A percentile compares a stretch with the other conserved stretches of the same genome.
Evolutionary conservation across 2,888 invertebrate species (phyloP).

Genomic region (Stenoptilia bipunctidactyla): DNA sequence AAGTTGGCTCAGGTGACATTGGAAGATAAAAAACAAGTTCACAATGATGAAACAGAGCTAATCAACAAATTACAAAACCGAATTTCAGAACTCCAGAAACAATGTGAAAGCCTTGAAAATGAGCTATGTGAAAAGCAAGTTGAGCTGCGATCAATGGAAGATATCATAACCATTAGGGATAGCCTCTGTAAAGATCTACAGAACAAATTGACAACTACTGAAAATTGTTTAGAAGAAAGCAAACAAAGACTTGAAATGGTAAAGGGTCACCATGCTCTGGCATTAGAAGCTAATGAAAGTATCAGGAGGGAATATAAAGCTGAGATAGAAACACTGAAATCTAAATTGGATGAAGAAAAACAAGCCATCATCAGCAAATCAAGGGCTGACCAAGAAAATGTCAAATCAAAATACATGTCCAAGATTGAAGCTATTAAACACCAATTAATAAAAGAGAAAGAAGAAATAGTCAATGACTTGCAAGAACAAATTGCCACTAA

Average conservation of each 20-base stretch:
- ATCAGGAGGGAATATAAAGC: slow-evolving; percentile 59
- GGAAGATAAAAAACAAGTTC: slow-evolving; percentile 6
- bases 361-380: slow-evolving; percentile 39
- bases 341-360: slow-evolving; percentile 60
- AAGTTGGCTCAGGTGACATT: slow-evolving; percentile 12
- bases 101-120: slow-evolving; percentile 45
- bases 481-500: slow-evolving; percentile 38
- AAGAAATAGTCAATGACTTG: slow-evolving; percentile 40
- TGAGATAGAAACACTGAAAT: slow-evolving; percentile 52
- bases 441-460: slow-evolving; percentile 44
- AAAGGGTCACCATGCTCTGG: slow-evolving; percentile 60
- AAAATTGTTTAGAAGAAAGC: slow-evolving; percentile 46
- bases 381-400: slow-evolving; percentile 44
- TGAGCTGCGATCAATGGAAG: slow-evolving; percentile 49
- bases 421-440: slow-evolving; percentile 40
- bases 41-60: slow-evolving; percentile 10
- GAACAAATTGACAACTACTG: slow-evolving; percentile 45
- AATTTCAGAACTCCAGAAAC: slow-evolving; percentile 37
- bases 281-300: slow-evolving; percentile 63
- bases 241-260: slow-evolving; percentile 59
- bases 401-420: slow-evolving; percentile 41
- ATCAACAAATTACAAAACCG: slow-evolving; percentile 30
- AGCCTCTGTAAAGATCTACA: slow-evolving; percentile 58
- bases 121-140: slow-evolving; percentile 53
- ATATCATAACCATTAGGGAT: slow-evolving; percentile 53